phyloP scores from a whole-genome alignment of 2,113 vertebrate species.

The Xiphophorus couchianus region DNA sequence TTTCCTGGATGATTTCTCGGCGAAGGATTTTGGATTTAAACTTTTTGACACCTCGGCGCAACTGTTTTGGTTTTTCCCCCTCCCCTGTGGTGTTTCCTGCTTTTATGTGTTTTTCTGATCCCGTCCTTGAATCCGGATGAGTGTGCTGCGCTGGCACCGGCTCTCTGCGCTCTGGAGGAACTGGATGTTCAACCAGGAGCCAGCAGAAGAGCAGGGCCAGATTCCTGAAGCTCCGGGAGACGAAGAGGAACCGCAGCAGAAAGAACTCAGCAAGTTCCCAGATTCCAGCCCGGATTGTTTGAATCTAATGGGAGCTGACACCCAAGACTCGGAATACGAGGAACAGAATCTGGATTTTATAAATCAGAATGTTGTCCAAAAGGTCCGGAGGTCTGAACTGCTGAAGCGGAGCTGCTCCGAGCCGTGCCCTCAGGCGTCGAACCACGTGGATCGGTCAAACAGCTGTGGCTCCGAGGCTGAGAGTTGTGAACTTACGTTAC shows the following conservation, averaged over 20 bases:
- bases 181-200: constrained; percentile 91
- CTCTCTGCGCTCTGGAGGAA: constrained; percentile 87
- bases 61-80: constrained; percentile 15
- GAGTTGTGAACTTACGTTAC: constrained; percentile 77
- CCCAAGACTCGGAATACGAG: constrained; percentile 26
- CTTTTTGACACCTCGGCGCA: constrained; percentile 26
- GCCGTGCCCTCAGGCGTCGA: constrained; percentile 12
- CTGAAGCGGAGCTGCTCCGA: constrained; percentile 41
- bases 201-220: constrained; percentile 61
- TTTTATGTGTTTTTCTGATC: constrained; percentile 50
- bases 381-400: constrained; percentile 20
- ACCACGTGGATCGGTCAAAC: background rate
- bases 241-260: background rate
- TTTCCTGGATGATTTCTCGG: constrained; percentile 12
- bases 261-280: background rate
- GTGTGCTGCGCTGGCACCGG: constrained; percentile 81
- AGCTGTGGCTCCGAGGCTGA: constrained; percentile 5
- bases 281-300: constrained; percentile 5
- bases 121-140: constrained; percentile 79
- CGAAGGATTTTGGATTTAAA: constrained; percentile 24
- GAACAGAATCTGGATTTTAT: constrained; percentile 31
- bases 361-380: background rate
- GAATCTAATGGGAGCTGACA: background rate
- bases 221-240: constrained; percentile 14
- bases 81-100: constrained; percentile 58